phyloP scores from a whole-genome alignment of 2,113 vertebrate species.

The Rhipidura dahli region DNA sequence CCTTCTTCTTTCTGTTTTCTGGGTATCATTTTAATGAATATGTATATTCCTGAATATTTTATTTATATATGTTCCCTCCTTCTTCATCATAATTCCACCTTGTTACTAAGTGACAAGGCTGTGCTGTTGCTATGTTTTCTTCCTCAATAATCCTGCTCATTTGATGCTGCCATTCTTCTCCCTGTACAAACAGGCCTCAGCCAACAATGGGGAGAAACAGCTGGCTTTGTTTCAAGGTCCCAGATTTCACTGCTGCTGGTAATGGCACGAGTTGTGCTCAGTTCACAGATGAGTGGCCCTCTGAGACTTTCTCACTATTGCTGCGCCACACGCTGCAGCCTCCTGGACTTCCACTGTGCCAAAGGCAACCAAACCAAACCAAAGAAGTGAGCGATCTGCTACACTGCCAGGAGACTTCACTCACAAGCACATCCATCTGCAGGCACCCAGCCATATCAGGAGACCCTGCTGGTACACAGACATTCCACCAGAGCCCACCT shows the following conservation, averaged over 20 bases:
- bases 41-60: constrained; percentile 32
- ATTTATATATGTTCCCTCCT: constrained; percentile 16
- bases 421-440: background rate
- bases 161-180: background rate
- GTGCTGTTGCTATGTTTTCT: constrained; percentile 21
- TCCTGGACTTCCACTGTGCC: background rate
- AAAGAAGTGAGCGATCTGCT: background rate
- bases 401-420: background rate
- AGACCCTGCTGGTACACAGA: background rate
- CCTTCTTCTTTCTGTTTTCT: background rate
- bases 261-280: background rate
- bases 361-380: background rate
- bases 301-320: background rate
- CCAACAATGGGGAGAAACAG: background rate
- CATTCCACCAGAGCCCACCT: background rate
- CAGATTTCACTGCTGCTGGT: background rate
- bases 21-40: constrained; percentile 37
- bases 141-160: background rate
- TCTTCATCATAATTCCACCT: constrained; percentile 17
- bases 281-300: background rate
- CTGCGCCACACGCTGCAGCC: background rate
- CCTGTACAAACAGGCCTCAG: background rate
- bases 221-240: background rate
- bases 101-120: constrained; percentile 25
- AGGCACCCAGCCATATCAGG: accelerated